These are phyloP conservation scores for Apodemus sylvaticus DNA, from an alignment of 2,113 vertebrate genomes.

Conservation along the genomic window DNA sequence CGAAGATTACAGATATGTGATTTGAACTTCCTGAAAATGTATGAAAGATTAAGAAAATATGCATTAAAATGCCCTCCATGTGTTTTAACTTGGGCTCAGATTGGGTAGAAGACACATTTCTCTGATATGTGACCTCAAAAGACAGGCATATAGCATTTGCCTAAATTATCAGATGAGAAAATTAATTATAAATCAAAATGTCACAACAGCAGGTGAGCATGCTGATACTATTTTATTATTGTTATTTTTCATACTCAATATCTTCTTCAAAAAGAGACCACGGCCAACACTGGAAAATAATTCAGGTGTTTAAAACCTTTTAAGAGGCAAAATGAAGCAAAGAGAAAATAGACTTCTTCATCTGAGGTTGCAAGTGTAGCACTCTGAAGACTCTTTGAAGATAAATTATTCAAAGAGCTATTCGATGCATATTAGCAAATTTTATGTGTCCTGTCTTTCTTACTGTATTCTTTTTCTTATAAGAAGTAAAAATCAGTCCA, in stretches of 20 bases:
- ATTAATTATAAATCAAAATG: background rate
- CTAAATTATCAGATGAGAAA: background rate
- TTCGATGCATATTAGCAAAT: background rate
- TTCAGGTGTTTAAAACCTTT: background rate
- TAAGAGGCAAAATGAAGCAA: background rate
- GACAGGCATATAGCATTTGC: background rate
- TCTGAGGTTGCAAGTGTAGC: background rate
- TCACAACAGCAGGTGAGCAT: background rate
- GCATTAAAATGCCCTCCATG: background rate
- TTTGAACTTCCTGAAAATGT: background rate
- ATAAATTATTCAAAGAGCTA: constrained; percentile 3
- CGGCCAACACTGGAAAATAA: background rate
- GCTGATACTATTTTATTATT: background rate
- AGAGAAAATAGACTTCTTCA: background rate
- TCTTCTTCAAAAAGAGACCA: constrained; percentile 21
- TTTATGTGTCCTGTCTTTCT: background rate
- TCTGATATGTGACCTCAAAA: background rate
- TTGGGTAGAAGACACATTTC: background rate
- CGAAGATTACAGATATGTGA: background rate
- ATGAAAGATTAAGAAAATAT: background rate
- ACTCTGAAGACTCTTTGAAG: background rate
- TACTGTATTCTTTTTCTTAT: background rate
- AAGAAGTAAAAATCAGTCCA: background rate
- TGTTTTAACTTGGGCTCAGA: background rate
- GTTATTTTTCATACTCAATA: background rate